A percentile compares a stretch with the other conserved stretches of the same genome.
phyloP scores from a whole-genome alignment of 1,140 invertebrate genomes.

The Trachelipus rathkii region DNA sequence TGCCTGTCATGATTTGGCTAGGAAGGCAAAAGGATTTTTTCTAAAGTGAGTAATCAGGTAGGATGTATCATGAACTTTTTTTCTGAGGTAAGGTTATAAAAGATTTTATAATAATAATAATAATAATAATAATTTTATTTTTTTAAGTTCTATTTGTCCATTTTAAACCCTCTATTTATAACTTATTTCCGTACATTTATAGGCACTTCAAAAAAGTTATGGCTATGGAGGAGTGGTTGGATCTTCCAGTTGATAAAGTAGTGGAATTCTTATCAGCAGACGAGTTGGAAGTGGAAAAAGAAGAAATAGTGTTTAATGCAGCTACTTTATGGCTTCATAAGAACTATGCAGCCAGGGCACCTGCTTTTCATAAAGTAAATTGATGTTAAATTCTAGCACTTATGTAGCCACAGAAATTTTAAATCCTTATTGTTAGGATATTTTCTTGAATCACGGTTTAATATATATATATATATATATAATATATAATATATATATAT shows the following conservation, averaged over 20 bases:
- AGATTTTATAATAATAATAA: too few species aligned
- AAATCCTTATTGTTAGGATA: too few species aligned
- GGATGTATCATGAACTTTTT: neutral
- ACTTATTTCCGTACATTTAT: neutral
- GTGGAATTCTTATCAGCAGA: slow-evolving; percentile 57
- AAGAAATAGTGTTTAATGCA: slow-evolving; percentile 59
- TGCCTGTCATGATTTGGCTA: slow-evolving; percentile 54
- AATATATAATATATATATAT: too few species aligned
- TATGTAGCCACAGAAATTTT: neutral
- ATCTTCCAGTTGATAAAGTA: slow-evolving; percentile 52
- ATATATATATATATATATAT: too few species aligned
- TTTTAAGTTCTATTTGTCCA: too few species aligned
- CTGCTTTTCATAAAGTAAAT: slow-evolving; percentile 36
- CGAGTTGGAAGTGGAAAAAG: slow-evolving; percentile 56
- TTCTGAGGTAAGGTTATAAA: too few species aligned
- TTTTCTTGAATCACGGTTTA: too few species aligned
- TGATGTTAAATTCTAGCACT: neutral
- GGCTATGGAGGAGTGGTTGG: slow-evolving; percentile 45
- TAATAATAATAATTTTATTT: too few species aligned
- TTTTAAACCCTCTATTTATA: too few species aligned
- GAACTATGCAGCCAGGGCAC: slow-evolving; percentile 48
- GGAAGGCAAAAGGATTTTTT: slow-evolving; percentile 53
- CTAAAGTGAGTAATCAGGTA: slow-evolving; percentile 39
- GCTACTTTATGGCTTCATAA: slow-evolving; percentile 56
- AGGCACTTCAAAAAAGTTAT: slow-evolving; percentile 33